Base-by-base conservation (phyloP, 2,113 vertebrate genomes). In the Thomomys bottae region DNA sequence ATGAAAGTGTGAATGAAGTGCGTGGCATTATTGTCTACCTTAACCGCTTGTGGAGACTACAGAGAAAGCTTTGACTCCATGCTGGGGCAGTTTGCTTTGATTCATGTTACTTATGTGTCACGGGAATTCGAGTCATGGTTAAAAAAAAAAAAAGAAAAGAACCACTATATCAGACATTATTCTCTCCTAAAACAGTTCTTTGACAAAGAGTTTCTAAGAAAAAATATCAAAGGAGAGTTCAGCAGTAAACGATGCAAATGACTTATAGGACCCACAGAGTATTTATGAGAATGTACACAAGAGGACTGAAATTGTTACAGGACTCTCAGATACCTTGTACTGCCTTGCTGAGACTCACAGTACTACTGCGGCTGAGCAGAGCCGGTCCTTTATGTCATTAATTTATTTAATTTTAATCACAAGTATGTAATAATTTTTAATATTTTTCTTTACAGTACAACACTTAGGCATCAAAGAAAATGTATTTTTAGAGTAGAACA, bases 131-230 rank as follows among this genome's bases (percentile, higher is more conserved):
- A 61, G 70, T 77, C 26, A 11, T 91, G 54, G 38, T 80, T n/a
- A n/a, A n/a, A n/a, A n/a, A n/a, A n/a, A n/a, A n/a, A n/a, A n/a
- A n/a, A n/a, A n/a, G n/a, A n/a, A n/a, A 87, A 93, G 84, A 59
- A 77, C 61, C 32, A 64, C 64, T 49, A 67, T 70, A 34, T 34
- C 70, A 76, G 40, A 42, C 14, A 66, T 87, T 42, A 77, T 88
- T 77, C 76, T 78, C 72, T 87, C 87, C 75, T 88, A 64, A 90
- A 90, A 80, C 26, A 63, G 45, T 91, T 82, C 42, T 81, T 79
- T 82, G 57, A 88, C 45, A 80, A 36, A 71, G 40, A 49, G 3
- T 87, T 34, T 87, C 71, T 34, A 54, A 42, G 76, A 34, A 84
- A 78, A 88, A 23, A 68, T 23, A 54, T 54, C 49, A 86, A 70